Evolutionary conservation across 2,113 vertebrate species (phyloP).

Genomic region (Gallinago jamesoni): DNA sequence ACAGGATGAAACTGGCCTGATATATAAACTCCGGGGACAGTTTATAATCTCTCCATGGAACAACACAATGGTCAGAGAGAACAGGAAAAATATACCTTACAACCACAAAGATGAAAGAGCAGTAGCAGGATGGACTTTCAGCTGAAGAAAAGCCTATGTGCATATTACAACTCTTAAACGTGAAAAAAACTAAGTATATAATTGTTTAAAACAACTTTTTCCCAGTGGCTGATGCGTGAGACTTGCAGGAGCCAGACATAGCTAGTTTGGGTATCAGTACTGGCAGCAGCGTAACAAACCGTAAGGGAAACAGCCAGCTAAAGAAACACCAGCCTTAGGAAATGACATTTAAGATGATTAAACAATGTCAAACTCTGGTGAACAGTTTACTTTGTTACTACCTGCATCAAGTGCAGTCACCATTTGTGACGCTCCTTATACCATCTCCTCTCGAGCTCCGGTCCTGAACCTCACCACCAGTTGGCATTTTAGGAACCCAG

Average conservation of each 20-base stretch:
- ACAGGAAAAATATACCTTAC: neutral
- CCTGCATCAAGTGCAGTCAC: neutral
- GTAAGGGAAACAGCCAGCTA: neutral
- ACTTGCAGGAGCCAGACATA: neutral
- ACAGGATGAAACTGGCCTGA: neutral
- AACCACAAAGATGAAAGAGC: neutral
- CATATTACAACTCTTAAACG: neutral
- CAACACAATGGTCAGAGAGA: neutral
- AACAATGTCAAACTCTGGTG: neutral
- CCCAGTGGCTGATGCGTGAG: neutral
- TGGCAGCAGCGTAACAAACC: neutral
- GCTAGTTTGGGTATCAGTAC: neutral
- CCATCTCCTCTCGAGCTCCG: neutral
- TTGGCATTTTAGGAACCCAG: neutral
- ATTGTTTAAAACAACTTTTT: neutral
- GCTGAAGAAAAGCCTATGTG: neutral
- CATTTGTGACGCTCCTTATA: neutral
- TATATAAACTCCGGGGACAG: neutral
- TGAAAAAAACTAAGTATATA: neutral
- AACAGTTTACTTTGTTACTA: neutral
- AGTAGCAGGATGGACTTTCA: neutral
- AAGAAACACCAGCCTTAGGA: neutral
- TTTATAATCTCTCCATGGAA: neutral
- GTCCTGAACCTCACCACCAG: neutral
- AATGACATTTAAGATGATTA: neutral